phyloP scores from a whole-genome alignment of 2,113 vertebrate species.

The Cephalopholis sonnerati region DNA sequence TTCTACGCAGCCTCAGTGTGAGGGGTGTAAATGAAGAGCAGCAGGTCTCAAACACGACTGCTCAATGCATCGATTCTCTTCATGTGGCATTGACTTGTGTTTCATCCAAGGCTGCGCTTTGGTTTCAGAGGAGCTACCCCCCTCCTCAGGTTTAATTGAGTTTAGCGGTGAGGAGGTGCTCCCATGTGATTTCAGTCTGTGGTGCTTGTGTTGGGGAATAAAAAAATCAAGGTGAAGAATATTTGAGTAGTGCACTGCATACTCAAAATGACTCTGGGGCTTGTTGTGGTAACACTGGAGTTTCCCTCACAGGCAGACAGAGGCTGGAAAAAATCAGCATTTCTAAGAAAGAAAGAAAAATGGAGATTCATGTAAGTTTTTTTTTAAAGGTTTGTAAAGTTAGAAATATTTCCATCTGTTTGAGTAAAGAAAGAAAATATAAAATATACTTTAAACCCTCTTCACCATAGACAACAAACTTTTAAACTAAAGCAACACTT shows the following conservation, averaged over 20 bases:
- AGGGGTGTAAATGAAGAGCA: conserved; percentile 28
- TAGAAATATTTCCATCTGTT: not conserved
- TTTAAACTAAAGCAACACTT: too few species aligned
- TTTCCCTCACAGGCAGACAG: not conserved
- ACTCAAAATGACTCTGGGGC: conserved; percentile 1
- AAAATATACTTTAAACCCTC: too few species aligned
- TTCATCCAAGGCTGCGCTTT: conserved; percentile 22
- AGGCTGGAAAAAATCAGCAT: not conserved
- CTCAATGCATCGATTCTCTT: conserved; percentile 54
- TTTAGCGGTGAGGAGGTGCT: conserved; percentile 17
- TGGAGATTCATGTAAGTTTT: not conserved
- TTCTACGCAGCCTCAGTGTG: not conserved
- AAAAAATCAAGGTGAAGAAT: conserved; percentile 30
- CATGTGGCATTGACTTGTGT: conserved; percentile 45
- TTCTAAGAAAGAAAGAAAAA: not conserved
- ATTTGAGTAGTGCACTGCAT: conserved; percentile 18
- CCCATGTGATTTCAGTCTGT: not conserved
- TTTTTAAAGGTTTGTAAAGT: not conserved
- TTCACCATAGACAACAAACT: too few species aligned
- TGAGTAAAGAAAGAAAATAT: not conserved
- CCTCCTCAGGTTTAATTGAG: conserved; percentile 19
- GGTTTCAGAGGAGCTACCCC: conserved; percentile 11
- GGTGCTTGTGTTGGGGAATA: conserved; percentile 18
- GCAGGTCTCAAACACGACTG: conserved; percentile 31
- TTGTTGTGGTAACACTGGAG: conserved; percentile 1